These are phyloP conservation scores for Lophius piscatorius DNA, from an alignment of 2,113 vertebrate genomes.

Conservation along the genomic window DNA sequence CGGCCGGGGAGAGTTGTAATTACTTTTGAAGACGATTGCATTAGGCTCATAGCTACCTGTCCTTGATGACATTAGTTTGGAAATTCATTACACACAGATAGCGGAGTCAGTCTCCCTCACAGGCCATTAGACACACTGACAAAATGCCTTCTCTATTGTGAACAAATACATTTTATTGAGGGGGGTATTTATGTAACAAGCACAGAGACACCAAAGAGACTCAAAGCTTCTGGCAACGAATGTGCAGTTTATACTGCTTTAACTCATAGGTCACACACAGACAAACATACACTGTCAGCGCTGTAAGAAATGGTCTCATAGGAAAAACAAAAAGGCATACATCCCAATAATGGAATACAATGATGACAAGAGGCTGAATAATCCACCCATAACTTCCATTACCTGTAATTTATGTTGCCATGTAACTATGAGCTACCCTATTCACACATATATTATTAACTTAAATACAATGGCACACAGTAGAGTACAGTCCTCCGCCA, in stretches of 20 bases:
- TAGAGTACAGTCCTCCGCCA: too few relatives aligned
- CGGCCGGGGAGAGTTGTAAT: constrained; percentile 39
- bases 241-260: neutral
- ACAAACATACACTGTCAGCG: constrained; percentile 6
- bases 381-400: constrained; percentile 36
- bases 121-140: constrained; percentile 27
- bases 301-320: constrained; percentile 23
- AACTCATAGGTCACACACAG: neutral
- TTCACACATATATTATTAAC: too few relatives aligned
- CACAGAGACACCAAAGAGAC: neutral
- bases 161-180: constrained; percentile 31
- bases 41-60: constrained; percentile 56
- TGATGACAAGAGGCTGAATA: constrained; percentile 48
- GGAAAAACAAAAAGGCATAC: constrained; percentile 22
- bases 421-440: too few relatives aligned
- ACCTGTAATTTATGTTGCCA: constrained; percentile 53
- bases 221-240: constrained; percentile 2
- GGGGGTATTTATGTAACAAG: constrained; percentile 5
- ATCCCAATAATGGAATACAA: constrained; percentile 40
- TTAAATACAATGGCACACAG: too few relatives aligned
- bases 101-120: constrained; percentile 21
- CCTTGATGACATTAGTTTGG: constrained; percentile 59
- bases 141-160: constrained; percentile 36
- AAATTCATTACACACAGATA: constrained; percentile 59
- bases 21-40: constrained; percentile 55